These are phyloP conservation scores for Lydus trimaculatus DNA, from an alignment of 2,888 invertebrate genomes.

Conservation along the genomic window DNA sequence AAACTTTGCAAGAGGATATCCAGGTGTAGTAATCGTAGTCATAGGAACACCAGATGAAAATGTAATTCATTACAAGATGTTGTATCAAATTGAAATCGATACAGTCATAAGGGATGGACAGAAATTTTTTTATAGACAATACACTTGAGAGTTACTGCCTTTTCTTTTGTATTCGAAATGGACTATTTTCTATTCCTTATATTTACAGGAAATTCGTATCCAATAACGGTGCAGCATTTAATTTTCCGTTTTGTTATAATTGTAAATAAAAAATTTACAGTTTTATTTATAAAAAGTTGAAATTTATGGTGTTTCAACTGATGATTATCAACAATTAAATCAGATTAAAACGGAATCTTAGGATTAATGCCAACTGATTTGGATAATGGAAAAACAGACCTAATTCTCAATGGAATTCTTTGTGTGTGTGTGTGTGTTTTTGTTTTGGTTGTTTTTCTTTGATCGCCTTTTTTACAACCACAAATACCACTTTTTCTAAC, in stretches of 20 bases:
- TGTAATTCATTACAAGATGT: too few relatives aligned
- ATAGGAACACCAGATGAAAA: too few relatives aligned
- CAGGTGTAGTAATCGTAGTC: too few relatives aligned
- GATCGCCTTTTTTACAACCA: background rate
- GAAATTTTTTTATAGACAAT: too few relatives aligned
- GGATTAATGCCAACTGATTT: background rate
- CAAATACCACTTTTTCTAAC: background rate
- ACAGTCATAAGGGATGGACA: too few relatives aligned
- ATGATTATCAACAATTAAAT: background rate
- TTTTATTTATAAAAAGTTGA: background rate
- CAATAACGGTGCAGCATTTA: too few relatives aligned
- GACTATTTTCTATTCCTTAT: too few relatives aligned
- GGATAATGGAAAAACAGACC: background rate
- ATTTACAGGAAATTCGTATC: too few relatives aligned
- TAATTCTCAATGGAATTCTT: background rate
- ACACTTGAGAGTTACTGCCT: too few relatives aligned
- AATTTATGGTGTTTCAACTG: background rate
- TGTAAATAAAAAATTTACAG: background rate
- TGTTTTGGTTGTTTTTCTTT: background rate
- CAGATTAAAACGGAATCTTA: background rate
- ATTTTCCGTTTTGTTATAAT: background rate
- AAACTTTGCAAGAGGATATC: background rate
- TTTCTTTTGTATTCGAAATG: too few relatives aligned
- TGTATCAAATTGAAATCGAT: too few relatives aligned
- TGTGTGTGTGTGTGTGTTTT: too few relatives aligned